phyloP scores from a whole-genome alignment of 2,113 vertebrate species.

The Fregetta grallaria region DNA sequence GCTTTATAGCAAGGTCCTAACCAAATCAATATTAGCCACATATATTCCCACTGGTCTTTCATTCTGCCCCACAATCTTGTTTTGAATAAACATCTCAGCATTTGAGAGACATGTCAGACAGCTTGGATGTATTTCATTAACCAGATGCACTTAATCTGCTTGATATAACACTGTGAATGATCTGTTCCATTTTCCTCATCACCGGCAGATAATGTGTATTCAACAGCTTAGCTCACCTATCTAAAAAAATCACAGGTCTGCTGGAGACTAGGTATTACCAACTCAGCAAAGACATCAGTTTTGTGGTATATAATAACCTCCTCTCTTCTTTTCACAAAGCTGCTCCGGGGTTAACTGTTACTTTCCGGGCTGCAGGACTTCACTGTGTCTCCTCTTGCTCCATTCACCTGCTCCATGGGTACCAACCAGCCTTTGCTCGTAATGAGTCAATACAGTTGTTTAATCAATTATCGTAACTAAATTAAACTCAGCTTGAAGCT shows the following conservation, averaged over 20 bases:
- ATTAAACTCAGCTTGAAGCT: not conserved
- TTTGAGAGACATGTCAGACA: not conserved
- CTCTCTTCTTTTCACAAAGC: not conserved
- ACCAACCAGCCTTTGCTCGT: not conserved
- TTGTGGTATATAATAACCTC: not conserved
- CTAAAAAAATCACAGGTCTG: not conserved
- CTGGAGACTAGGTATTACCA: not conserved
- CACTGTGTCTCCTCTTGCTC: not conserved
- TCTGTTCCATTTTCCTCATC: not conserved
- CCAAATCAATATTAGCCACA: not conserved
- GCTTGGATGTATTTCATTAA: not conserved
- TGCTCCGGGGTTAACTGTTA: not conserved
- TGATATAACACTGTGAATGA: not conserved
- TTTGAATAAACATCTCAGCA: not conserved
- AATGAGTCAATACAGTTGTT: not conserved
- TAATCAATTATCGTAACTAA: not conserved
- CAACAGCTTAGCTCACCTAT: not conserved
- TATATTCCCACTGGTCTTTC: not conserved
- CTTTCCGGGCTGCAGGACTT: not conserved
- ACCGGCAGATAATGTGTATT: not conserved
- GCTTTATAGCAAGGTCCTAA: not conserved
- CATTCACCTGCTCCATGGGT: not conserved
- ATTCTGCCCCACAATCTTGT: not conserved
- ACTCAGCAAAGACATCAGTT: not conserved
- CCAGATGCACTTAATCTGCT: not conserved